Evolutionary conservation across 2,797 vertebrate species (phyloP).

Genomic region (Periophthalmus magnuspinnatus): DNA sequence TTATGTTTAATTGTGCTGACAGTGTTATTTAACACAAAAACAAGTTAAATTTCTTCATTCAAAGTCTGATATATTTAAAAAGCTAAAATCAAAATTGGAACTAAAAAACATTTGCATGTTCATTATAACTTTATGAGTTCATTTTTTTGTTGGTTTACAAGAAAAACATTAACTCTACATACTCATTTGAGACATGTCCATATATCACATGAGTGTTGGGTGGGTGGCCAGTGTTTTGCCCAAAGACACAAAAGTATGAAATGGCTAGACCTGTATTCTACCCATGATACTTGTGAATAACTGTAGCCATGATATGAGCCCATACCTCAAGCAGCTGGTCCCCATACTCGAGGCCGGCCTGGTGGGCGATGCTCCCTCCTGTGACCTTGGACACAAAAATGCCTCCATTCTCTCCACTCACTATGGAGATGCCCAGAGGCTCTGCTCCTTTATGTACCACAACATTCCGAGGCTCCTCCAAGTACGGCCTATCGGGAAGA

Average conservation of each 20-base stretch:
- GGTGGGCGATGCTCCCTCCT: slow-evolving; percentile 93
- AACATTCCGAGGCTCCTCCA: slow-evolving; percentile 96
- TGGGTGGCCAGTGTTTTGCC: not conserved
- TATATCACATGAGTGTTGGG: not conserved
- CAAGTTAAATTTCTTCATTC: too few species aligned
- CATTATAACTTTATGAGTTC: too few species aligned
- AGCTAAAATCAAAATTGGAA: too few species aligned
- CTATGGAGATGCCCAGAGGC: slow-evolving; percentile 96
- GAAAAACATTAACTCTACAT: too few species aligned
- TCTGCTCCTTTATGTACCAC: slow-evolving; percentile 94
- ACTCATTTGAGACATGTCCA: not conserved
- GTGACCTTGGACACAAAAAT: slow-evolving; percentile 99
- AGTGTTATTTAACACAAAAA: too few species aligned
- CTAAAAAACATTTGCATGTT: too few species aligned
- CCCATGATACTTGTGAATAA: not conserved
- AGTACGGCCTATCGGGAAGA: slow-evolving; percentile 82
- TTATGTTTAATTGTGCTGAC: too few species aligned
- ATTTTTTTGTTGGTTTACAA: too few species aligned
- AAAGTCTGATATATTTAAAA: too few species aligned
- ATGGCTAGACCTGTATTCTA: not conserved
- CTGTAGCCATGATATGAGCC: not conserved
- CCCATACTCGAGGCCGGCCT: slow-evolving; percentile 95
- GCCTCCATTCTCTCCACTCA: slow-evolving; percentile 94
- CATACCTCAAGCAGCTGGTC: slow-evolving; percentile 96
- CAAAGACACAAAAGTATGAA: not conserved